Evolutionary conservation across 1,140 invertebrate species (phyloP).

Genomic region (Aphelinus atriplicis): DNA sequence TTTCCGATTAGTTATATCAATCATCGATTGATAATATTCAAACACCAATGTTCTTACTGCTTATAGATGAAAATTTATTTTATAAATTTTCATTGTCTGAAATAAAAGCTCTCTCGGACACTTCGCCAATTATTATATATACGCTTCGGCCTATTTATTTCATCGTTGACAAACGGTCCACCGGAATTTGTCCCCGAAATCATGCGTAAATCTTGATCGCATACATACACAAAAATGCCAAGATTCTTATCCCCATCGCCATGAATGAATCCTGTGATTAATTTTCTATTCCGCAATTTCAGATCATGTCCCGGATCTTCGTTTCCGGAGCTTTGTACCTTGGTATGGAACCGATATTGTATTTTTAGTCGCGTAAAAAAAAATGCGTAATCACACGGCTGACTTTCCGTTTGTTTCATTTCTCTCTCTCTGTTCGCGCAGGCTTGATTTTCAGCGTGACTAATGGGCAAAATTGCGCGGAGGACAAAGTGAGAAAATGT

Average conservation of each 20-base stretch:
- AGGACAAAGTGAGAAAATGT: conserved; percentile 67
- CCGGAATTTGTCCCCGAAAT: neutral
- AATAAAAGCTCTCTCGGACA: too few species aligned
- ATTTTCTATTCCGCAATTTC: conserved; percentile 29
- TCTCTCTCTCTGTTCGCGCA: neutral
- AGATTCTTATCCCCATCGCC: too few species aligned
- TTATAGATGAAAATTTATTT: too few species aligned
- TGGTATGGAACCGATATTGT: conserved; percentile 26
- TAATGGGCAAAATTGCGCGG: conserved; percentile 59
- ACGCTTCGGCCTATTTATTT: too few species aligned
- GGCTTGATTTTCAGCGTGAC: conserved; percentile 8
- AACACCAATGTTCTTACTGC: too few species aligned
- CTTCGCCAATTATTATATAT: too few species aligned
- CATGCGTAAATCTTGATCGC: too few species aligned
- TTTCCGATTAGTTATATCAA: too few species aligned
- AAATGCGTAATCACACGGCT: neutral
- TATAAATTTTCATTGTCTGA: too few species aligned
- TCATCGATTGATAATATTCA: too few species aligned
- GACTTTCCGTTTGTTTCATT: neutral
- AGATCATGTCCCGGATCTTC: conserved; percentile 40
- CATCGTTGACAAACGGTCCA: neutral
- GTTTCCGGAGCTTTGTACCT: conserved; percentile 40
- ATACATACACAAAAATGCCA: too few species aligned
- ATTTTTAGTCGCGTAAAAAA: neutral
- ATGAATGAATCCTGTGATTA: too few species aligned